Conservation (phyloP, 2,797 vertebrate genomes). For the Peromyscus aztecus region DNA sequence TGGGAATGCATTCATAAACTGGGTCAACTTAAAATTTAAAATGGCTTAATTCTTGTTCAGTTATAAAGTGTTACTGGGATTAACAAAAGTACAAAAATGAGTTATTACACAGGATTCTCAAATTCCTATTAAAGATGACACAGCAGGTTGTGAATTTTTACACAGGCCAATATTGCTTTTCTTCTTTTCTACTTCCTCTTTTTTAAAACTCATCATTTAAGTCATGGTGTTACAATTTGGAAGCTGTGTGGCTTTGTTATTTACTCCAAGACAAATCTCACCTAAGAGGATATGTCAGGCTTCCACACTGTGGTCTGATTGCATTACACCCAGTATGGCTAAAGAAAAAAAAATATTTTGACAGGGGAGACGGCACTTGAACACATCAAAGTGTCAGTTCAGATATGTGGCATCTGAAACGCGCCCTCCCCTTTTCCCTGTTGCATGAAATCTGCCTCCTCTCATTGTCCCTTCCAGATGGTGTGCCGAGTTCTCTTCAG, state of each 20-base stretch:
- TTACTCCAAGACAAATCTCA: constrained; percentile 84
- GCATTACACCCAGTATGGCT: constrained; percentile 86
- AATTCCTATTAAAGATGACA: constrained; percentile 35
- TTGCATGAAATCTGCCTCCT: constrained; percentile 78
- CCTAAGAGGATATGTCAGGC: constrained; percentile 88
- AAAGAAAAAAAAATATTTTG: constrained; percentile 90
- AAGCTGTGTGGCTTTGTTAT: constrained; percentile 75
- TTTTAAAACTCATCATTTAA: constrained; percentile 55
- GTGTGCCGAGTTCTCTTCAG: constrained; percentile 74
- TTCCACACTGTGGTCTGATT: constrained; percentile 88
- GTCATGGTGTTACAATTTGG: constrained; percentile 54
- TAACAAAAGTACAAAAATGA: not conserved
- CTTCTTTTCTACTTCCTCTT: not conserved
- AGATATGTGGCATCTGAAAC: constrained; percentile 85
- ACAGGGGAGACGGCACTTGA: constrained; percentile 88
- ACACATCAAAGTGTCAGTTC: constrained; percentile 88
- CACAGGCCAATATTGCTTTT: not conserved
- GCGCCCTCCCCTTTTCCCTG: constrained; percentile 72
- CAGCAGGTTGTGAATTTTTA: constrained; percentile 53
- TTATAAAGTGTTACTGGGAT: not conserved
- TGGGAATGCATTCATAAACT: not conserved
- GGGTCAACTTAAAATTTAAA: constrained; percentile 2
- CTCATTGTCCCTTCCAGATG: constrained; percentile 85
- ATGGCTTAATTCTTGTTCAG: not conserved
- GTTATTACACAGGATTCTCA: not conserved